These are phyloP conservation scores for Luperina nickerlii DNA, from an alignment of 2,888 invertebrate genomes.

Conservation along the genomic window DNA sequence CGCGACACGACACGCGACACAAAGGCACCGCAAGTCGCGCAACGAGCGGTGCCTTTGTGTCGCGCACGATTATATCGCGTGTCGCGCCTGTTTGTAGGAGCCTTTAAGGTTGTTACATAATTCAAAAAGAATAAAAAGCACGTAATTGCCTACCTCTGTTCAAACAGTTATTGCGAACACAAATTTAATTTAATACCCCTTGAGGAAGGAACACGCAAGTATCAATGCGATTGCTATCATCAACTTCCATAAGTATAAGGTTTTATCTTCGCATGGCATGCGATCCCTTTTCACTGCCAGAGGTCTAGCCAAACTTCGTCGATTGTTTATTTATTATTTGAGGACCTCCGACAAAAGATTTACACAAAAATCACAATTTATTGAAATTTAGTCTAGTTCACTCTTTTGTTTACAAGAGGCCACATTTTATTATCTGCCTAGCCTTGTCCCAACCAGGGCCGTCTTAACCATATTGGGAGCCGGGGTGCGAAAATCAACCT, in stretches of 20 bases:
- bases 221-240: conserved; percentile 51
- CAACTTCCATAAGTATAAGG: conserved; percentile 27
- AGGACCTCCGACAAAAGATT: background rate
- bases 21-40: no score
- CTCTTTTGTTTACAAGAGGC: background rate
- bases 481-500: no score
- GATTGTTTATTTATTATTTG: background rate
- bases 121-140: conserved; percentile 42
- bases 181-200: conserved; percentile 61
- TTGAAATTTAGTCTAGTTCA: background rate
- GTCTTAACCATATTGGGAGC: no score
- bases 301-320: background rate
- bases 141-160: conserved; percentile 38
- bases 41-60: no score
- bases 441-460: no score
- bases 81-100: no score
- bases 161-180: conserved; percentile 49
- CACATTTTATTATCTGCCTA: no score
- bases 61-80: no score
- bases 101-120: background rate
- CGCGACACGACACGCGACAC: no score
- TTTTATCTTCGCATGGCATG: conserved; percentile 61
- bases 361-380: no score
- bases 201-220: conserved; percentile 58
- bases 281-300: conserved; percentile 52